Evolutionary conservation across 2,113 vertebrate genomes (phyloP).

Genomic region (Probosciger aterrimus): DNA sequence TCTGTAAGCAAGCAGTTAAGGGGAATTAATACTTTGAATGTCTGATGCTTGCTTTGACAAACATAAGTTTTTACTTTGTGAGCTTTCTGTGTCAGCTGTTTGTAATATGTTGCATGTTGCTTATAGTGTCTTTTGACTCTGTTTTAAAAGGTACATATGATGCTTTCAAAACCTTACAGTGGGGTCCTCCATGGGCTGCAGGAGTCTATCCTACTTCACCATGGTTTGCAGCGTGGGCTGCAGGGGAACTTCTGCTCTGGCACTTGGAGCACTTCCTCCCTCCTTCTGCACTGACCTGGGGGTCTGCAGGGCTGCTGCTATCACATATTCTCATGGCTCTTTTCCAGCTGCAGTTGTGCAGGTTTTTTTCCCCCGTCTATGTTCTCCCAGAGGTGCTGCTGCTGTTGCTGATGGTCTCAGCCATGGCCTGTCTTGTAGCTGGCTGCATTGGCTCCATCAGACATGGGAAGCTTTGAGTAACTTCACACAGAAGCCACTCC

Average conservation of each 20-base stretch:
- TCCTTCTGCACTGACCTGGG: not conserved
- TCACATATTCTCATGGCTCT: not conserved
- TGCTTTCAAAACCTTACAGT: not conserved
- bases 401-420: too few relatives aligned
- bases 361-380: not conserved
- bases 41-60: not conserved
- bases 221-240: not conserved
- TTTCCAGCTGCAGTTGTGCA: not conserved
- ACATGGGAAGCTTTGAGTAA: not conserved
- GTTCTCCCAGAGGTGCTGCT: not conserved
- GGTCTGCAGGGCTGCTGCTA: not conserved
- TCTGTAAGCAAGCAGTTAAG: not conserved
- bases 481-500: not conserved
- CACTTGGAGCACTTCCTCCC: not conserved
- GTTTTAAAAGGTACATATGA: not conserved
- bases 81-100: not conserved
- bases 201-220: not conserved
- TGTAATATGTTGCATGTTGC: not conserved
- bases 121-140: not conserved
- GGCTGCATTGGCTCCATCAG: not conserved
- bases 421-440: not conserved
- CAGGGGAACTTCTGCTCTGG: not conserved
- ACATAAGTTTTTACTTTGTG: not conserved
- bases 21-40: not conserved
- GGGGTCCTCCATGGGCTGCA: not conserved